Percentiles rank a stretch among this genome's conserved stretches.
Evolutionary conservation across 1,140 invertebrate species (phyloP).

Genomic region (Cydia strobilella): DNA sequence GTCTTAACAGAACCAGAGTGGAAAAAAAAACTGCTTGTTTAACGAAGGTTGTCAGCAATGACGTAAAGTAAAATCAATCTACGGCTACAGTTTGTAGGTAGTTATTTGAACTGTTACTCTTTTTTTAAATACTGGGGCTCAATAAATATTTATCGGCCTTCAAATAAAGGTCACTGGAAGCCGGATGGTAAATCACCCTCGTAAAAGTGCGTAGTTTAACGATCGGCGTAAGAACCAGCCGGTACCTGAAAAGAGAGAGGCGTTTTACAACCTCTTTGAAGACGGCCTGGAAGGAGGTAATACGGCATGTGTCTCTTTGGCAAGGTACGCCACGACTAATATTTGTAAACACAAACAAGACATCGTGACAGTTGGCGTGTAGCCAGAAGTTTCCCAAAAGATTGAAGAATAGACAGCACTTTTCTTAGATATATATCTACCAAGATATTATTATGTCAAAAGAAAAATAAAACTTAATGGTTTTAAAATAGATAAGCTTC

Average conservation of each 20-base stretch:
- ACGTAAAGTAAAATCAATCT: not conserved
- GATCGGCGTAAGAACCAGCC: slow-evolving; percentile 15
- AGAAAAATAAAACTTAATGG: not conserved
- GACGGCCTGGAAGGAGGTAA: slow-evolving; percentile 6
- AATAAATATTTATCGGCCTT: slow-evolving; percentile 30
- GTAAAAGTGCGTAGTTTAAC: slow-evolving; percentile 31
- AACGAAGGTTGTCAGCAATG: not conserved
- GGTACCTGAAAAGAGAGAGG: slow-evolving; percentile 6
- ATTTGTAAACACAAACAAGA: slow-evolving; percentile 19
- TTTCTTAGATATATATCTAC: not conserved
- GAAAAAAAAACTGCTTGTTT: not conserved
- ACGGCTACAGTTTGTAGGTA: slow-evolving; percentile 1
- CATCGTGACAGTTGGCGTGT: not conserved
- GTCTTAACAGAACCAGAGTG: not conserved
- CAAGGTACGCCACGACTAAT: not conserved
- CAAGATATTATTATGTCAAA: not conserved
- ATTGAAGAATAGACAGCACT: not conserved
- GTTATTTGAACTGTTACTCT: not conserved
- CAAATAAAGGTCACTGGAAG: slow-evolving; percentile 23
- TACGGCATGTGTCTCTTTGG: slow-evolving; percentile 34
- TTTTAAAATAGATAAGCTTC: no score
- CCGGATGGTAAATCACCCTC: slow-evolving; percentile 28
- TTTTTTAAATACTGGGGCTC: not conserved
- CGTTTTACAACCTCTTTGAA: slow-evolving; percentile 26
- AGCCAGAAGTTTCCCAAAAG: slow-evolving; percentile 10